Evolutionary conservation across 1,140 invertebrate genomes (phyloP), one percentile per base, ranked within the genome.

Genomic region (Cepaea nemoralis): DNA sequence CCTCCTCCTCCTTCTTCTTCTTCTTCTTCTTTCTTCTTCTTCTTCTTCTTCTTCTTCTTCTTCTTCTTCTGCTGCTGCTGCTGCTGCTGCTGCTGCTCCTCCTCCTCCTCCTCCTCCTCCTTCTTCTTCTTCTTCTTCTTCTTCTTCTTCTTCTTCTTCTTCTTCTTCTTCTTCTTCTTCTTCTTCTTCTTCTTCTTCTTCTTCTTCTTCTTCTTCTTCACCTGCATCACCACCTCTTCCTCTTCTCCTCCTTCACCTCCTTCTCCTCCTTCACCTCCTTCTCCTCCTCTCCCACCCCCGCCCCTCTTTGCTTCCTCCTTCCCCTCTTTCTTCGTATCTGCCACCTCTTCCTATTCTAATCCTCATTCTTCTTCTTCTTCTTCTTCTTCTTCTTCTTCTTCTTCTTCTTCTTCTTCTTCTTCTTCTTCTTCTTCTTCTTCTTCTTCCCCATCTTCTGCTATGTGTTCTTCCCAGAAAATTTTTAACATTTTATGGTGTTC

Each of bases 121-220:
- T 80, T 45, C 66, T 69, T 45, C 39, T 69, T 45, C 66, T 45
- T 67, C n/a, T 45, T 45, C 66, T 80, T 69, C 77, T 10, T 69
- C 66, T 45, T 69, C 42, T 40, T 50, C 63, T 69, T 66, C 39
- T 69, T 40, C 35, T 69, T 69, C 77, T 27, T 67, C 39, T 69
- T 69, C 77, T 80, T 69, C 66, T 27, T 45, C 66, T 45, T 69
- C 67, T 40, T 45, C 59, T 22, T 55, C 50, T 22, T 55, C 50
- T 55, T n/a, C 50, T 55, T n/a, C 50, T 37, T 69, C 67, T 40
- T 69, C 67, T n/a, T 69, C 40, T 35, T 45, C 42, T 45, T 45
- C 42, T 45, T 45, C 16, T 45, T 45, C 42, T 45, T 45, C 42
- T 45, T 45, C 42, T 45, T 45, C 50, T 55, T 48, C 27, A 33